Conservation (phyloP, 2,888 invertebrate genomes). For the Microctonus aethiopoides region DNA sequence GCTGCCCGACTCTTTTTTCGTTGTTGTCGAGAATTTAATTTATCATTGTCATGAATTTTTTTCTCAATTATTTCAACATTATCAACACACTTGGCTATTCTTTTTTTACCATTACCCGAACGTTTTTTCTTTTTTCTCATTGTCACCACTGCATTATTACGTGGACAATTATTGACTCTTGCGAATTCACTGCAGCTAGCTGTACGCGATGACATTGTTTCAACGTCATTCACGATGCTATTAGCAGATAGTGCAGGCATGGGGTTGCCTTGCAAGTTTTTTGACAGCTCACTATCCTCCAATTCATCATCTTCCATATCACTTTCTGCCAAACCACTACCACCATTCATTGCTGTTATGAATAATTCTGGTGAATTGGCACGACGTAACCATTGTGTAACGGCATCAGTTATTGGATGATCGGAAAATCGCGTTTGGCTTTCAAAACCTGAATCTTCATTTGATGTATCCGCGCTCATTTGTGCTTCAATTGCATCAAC, state of each 20-base stretch:
- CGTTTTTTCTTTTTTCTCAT: conserved; percentile 40
- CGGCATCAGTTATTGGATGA: conserved; percentile 71
- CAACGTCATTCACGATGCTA: conserved; percentile 52
- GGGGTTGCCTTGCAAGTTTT: conserved; percentile 72
- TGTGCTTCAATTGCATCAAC: conserved; percentile 40
- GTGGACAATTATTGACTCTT: conserved; percentile 36
- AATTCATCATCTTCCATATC: conserved; percentile 47
- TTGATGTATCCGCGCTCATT: conserved; percentile 43
- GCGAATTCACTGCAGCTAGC: conserved; percentile 60
- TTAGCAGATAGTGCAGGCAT: conserved; percentile 70
- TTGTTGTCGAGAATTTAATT: not conserved
- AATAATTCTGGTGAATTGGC: conserved; percentile 64
- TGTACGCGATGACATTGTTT: conserved; percentile 48
- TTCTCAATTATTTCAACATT: conserved; percentile 7
- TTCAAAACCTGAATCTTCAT: conserved; percentile 60
- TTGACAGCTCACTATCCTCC: conserved; percentile 63
- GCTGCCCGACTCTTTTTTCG: conserved; percentile 1
- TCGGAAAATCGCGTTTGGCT: conserved; percentile 50
- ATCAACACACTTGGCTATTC: conserved; percentile 32
- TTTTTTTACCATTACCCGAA: conserved; percentile 40
- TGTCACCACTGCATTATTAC: not conserved
- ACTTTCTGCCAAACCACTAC: conserved; percentile 32
- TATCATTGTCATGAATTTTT: conserved; percentile 1
- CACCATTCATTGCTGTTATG: conserved; percentile 41
- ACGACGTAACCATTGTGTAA: conserved; percentile 71